Percentiles rank a stretch among this genome's conserved stretches.
Evolutionary conservation across 2,113 vertebrate species (phyloP).

Genomic region (Numida meleagris): DNA sequence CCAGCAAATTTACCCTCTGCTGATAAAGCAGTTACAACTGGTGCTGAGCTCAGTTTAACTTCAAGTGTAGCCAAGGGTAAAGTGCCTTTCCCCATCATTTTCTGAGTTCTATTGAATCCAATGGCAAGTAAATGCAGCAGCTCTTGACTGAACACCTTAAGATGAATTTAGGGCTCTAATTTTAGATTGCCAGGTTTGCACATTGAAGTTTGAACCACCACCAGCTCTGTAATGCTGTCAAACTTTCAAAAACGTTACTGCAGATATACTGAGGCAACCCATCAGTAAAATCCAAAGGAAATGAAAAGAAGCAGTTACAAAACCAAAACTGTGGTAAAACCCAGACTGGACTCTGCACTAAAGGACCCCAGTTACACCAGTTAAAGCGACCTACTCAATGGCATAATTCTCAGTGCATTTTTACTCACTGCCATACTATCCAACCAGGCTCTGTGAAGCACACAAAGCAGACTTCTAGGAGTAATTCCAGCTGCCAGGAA

Average conservation of each 20-base stretch:
- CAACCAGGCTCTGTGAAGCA: neutral
- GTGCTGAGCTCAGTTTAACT: slow-evolving; percentile 47
- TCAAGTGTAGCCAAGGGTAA: slow-evolving; percentile 57
- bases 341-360: neutral
- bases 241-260: neutral
- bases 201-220: neutral
- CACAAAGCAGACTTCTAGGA: neutral
- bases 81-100: neutral
- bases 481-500: neutral
- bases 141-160: neutral
- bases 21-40: slow-evolving; percentile 59
- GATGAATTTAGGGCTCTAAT: neutral
- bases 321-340: neutral
- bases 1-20: slow-evolving; percentile 61
- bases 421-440: neutral
- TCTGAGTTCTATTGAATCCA: neutral
- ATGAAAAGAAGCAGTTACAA: neutral
- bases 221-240: neutral
- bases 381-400: neutral
- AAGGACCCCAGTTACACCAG: neutral
- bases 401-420: neutral
- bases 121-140: neutral
- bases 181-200: neutral
- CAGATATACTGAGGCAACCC: neutral
- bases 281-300: neutral